These are phyloP conservation scores for Rhipidura dahli DNA, from an alignment of 2,113 vertebrate genomes.

Conservation along the genomic window DNA sequence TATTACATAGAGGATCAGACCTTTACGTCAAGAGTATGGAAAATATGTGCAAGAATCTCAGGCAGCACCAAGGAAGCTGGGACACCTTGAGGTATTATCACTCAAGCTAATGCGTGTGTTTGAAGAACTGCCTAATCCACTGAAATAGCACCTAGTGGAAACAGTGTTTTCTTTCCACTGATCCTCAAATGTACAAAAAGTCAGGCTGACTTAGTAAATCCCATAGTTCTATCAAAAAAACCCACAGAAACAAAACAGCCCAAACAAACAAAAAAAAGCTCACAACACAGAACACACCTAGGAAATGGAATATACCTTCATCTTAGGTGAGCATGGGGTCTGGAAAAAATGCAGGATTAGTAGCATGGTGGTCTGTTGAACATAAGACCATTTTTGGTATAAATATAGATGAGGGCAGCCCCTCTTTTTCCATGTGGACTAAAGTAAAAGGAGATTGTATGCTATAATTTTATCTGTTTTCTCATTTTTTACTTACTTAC, in stretches of 20 bases:
- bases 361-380: not conserved
- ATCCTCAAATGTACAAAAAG: slow-evolving; percentile 5
- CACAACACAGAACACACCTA: not conserved
- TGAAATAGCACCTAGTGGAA: slow-evolving; percentile 33
- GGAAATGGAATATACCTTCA: not conserved
- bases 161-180: slow-evolving; percentile 7
- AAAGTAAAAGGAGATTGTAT: not conserved
- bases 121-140: slow-evolving; percentile 32
- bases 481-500: not conserved
- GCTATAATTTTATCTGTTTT: not conserved
- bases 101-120: not conserved
- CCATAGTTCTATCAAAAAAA: not conserved
- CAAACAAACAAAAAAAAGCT: not conserved
- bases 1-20: not conserved
- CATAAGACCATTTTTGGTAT: not conserved
- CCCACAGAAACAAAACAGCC: not conserved
- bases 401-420: not conserved
- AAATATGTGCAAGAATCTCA: not conserved
- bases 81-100: not conserved
- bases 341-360: not conserved
- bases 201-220: slow-evolving; percentile 9
- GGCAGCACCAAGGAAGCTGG: not conserved
- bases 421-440: not conserved
- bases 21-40: not conserved
- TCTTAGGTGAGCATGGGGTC: not conserved